Conservation (phyloP, 2,888 invertebrate genomes). For the Vanessa cardui region DNA sequence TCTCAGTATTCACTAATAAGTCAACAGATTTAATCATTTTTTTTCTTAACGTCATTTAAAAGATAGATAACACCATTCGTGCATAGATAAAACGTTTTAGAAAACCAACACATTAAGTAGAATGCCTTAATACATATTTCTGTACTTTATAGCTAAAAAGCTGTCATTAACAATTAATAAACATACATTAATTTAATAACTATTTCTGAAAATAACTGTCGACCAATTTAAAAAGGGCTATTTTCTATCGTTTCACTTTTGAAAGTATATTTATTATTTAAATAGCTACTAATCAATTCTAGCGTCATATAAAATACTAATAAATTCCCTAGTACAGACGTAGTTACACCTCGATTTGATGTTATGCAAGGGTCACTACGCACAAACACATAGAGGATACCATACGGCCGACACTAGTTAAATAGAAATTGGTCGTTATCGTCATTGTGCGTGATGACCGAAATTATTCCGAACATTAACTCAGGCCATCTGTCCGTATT, state of each 20-base stretch:
- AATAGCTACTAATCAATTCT: conserved; percentile 28
- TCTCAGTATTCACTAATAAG: not conserved
- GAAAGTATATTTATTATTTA: conserved; percentile 4
- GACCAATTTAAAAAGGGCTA: conserved; percentile 22
- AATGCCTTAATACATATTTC: conserved; percentile 20
- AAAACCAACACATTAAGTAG: conserved; percentile 30
- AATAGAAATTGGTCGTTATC: no score
- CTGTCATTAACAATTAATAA: conserved; percentile 25
- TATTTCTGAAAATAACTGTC: conserved; percentile 21
- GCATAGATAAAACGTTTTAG: conserved; percentile 7
- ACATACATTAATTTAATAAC: conserved; percentile 19
- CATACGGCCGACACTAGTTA: not conserved
- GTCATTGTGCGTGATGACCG: no score
- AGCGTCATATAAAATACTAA: conserved; percentile 34
- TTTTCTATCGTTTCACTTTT: conserved; percentile 21
- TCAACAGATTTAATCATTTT: not conserved
- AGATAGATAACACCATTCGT: conserved; percentile 4
- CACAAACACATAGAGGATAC: not conserved
- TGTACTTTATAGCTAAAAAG: conserved; percentile 23
- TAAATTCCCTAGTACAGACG: conserved; percentile 24
- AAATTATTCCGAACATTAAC: not conserved
- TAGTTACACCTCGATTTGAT: conserved; percentile 13
- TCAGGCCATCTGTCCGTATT: not conserved
- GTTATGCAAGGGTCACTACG: conserved; percentile 6
- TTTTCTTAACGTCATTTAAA: not conserved